A percentile compares a stretch with the other conserved stretches of the same genome.
Conservation (phyloP, 2,113 vertebrate genomes). For the Ginglymostoma cirratum region DNA sequence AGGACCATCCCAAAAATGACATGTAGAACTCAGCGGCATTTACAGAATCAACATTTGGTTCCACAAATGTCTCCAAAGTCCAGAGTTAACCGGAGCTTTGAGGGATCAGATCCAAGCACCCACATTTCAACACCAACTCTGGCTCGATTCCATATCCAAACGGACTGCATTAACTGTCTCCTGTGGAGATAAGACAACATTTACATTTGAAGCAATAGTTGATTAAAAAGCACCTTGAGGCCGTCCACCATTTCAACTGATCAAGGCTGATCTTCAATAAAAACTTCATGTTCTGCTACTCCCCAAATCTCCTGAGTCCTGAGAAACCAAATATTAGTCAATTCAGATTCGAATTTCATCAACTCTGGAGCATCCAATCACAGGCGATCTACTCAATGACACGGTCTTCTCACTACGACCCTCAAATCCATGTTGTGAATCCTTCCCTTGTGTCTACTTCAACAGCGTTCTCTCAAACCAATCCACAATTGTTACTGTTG, state of each 20-base stretch:
- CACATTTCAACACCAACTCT: not conserved
- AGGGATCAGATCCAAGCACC: constrained; percentile 12
- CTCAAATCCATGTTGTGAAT: not conserved
- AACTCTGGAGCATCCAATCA: not conserved
- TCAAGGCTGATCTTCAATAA: not conserved
- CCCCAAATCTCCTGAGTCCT: not conserved
- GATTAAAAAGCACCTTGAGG: not conserved
- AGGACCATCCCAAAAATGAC: not conserved
- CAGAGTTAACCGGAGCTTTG: not conserved
- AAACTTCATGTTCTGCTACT: not conserved
- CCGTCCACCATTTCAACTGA: not conserved
- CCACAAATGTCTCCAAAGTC: constrained; percentile 10
- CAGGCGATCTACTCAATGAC: not conserved
- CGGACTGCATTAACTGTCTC: constrained; percentile 21
- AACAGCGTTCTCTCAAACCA: not conserved
- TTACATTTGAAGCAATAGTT: not conserved
- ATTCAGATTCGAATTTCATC: not conserved
- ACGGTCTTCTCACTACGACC: not conserved
- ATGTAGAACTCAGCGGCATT: not conserved
- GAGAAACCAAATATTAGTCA: too few relatives aligned
- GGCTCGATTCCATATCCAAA: not conserved
- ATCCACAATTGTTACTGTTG: not conserved
- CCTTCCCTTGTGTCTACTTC: not conserved
- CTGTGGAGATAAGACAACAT: not conserved
- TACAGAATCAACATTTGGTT: constrained; percentile 25